Percentiles rank a stretch among this genome's conserved stretches.
These are phyloP conservation scores for Oryctes rhinoceros DNA, from an alignment of 1,140 invertebrate genomes.

Conservation along the genomic window DNA sequence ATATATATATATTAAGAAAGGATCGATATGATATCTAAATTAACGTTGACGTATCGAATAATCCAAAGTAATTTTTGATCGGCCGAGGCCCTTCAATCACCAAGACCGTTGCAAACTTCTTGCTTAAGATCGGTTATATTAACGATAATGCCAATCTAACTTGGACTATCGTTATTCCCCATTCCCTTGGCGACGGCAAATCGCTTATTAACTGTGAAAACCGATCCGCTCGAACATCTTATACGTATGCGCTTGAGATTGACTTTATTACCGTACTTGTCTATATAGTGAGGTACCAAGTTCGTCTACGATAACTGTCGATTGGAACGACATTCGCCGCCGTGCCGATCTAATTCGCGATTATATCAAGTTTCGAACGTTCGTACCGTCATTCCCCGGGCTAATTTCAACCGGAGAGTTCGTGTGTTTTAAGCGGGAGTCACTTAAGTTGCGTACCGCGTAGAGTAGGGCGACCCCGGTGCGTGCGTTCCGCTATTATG, in stretches of 20 bases:
- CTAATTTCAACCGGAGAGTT: background rate
- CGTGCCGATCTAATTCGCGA: background rate
- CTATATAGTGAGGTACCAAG: background rate
- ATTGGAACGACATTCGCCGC: background rate
- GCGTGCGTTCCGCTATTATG: background rate
- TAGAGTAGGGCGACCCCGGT: background rate
- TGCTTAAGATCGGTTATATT: background rate
- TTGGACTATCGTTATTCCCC: background rate
- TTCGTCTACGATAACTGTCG: background rate
- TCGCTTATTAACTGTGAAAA: conserved; percentile 5
- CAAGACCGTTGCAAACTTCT: no score
- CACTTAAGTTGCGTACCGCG: background rate
- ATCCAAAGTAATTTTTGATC: no score
- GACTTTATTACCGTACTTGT: background rate
- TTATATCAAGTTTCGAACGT: conserved; percentile 22
- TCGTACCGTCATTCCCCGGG: background rate
- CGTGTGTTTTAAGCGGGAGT: conserved; percentile 1
- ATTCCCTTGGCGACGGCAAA: background rate
- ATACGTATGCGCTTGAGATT: background rate
- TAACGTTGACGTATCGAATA: no score
- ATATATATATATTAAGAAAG: no score
- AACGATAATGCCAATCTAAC: background rate
- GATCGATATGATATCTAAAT: no score
- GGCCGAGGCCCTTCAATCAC: no score
- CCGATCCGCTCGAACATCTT: background rate